Evolutionary conservation across 2,113 vertebrate species (phyloP).

Genomic region (Castor canadensis): DNA sequence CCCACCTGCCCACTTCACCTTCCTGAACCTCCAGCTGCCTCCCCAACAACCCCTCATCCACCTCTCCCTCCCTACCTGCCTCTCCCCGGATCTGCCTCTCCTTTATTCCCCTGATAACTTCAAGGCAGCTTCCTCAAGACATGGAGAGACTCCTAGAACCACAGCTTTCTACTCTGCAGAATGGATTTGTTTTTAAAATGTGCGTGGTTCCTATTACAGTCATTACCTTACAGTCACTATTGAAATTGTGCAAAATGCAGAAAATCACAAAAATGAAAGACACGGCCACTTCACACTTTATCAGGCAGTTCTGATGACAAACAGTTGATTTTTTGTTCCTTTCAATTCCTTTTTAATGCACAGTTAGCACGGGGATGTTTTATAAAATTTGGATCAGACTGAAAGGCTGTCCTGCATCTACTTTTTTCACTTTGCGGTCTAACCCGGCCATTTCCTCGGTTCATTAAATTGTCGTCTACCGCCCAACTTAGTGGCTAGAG

Average conservation of each 20-base stretch:
- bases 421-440: not conserved
- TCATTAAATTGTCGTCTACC: not conserved
- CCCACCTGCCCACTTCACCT: not conserved
- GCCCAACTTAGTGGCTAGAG: not conserved
- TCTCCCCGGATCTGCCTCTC: no score
- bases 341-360: rapidly evolving
- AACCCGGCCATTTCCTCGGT: not conserved
- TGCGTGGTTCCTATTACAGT: not conserved
- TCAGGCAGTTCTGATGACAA: no score
- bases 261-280: no score
- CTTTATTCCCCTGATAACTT: not conserved
- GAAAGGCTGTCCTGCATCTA: not conserved
- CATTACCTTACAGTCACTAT: no score
- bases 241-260: not conserved
- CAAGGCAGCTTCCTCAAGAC: rapidly evolving
- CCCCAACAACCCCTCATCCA: no score
- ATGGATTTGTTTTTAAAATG: not conserved
- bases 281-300: rapidly evolving
- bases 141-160: rapidly evolving
- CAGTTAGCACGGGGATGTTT: not conserved
- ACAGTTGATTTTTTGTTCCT: not conserved
- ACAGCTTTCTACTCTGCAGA: not conserved
- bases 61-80: no score
- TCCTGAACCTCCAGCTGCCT: not conserved
- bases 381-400: not conserved